Evolutionary conservation across 2,113 vertebrate species (phyloP).

Genomic region (Podarcis muralis): DNA sequence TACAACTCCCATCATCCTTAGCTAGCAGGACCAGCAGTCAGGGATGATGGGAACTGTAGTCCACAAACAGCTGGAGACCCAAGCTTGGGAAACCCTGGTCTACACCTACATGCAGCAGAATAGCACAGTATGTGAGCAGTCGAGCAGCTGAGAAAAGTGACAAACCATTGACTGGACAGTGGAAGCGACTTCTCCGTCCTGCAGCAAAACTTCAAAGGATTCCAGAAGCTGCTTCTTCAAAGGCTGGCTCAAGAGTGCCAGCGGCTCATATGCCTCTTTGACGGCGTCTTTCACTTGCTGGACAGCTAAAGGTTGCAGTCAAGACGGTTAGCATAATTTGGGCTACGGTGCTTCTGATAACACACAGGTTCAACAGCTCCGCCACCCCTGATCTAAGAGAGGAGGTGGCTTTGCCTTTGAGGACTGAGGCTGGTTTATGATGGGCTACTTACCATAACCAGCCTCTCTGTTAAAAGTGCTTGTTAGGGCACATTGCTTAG

Average conservation of each 20-base stretch:
- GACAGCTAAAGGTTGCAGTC: neutral
- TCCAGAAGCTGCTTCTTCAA: neutral
- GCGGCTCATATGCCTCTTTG: neutral
- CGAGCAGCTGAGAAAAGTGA: neutral
- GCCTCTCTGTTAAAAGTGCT: neutral
- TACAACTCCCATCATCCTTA: no score
- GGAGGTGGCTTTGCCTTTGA: neutral
- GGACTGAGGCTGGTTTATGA: neutral
- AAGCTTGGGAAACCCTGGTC: neutral
- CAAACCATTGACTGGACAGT: constrained; percentile 11
- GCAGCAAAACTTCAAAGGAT: constrained; percentile 10
- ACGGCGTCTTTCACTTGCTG: neutral
- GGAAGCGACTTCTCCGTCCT: neutral
- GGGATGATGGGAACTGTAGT: no score
- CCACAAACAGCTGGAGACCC: no score
- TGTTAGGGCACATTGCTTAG: neutral
- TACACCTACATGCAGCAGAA: neutral
- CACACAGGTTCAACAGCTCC: neutral
- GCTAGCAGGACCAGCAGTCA: no score
- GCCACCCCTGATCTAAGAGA: neutral
- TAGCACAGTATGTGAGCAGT: neutral
- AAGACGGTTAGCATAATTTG: neutral
- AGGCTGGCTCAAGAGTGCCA: neutral
- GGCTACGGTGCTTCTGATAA: neutral
- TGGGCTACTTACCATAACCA: neutral